Conservation (phyloP, 2,113 vertebrate genomes). For the Lophius piscatorius region DNA sequence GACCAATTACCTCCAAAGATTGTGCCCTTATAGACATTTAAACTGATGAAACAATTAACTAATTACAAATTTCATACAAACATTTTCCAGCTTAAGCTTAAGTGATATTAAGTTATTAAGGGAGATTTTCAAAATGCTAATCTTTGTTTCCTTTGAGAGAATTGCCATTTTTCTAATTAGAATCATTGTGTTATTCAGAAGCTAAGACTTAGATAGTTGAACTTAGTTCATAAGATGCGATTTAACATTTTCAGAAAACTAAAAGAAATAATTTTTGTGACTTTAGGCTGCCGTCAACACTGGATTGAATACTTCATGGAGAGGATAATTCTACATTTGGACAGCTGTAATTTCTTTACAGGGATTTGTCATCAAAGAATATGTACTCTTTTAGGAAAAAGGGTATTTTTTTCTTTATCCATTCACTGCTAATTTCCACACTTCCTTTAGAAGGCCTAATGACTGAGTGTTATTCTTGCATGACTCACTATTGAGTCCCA, state of each 20-base stretch:
- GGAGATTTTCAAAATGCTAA: conserved; percentile 27
- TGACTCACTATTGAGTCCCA: conserved; percentile 15
- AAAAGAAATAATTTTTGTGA: conserved; percentile 42
- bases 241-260: conserved; percentile 58
- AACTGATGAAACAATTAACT: conserved; percentile 78
- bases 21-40: conserved; percentile 62
- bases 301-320: conserved; percentile 56
- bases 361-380: conserved; percentile 64
- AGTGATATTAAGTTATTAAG: conserved; percentile 29
- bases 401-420: conserved; percentile 32
- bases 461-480: conserved; percentile 58
- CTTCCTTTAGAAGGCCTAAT: conserved; percentile 54
- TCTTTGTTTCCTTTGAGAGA: conserved; percentile 19
- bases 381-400: conserved; percentile 42
- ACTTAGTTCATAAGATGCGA: conserved; percentile 38
- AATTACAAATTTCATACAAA: conserved; percentile 64
- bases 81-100: conserved; percentile 52
- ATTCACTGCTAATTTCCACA: conserved; percentile 60
- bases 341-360: conserved; percentile 64
- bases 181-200: conserved; percentile 34
- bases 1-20: conserved; percentile 75
- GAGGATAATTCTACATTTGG: conserved; percentile 66
- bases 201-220: conserved; percentile 32
- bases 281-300: conserved; percentile 48
- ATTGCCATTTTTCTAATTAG: conserved; percentile 45